Evolutionary conservation across 2,888 invertebrate genomes (phyloP), one percentile per base, ranked within the genome.

Genomic region (Erebia palarica): DNA sequence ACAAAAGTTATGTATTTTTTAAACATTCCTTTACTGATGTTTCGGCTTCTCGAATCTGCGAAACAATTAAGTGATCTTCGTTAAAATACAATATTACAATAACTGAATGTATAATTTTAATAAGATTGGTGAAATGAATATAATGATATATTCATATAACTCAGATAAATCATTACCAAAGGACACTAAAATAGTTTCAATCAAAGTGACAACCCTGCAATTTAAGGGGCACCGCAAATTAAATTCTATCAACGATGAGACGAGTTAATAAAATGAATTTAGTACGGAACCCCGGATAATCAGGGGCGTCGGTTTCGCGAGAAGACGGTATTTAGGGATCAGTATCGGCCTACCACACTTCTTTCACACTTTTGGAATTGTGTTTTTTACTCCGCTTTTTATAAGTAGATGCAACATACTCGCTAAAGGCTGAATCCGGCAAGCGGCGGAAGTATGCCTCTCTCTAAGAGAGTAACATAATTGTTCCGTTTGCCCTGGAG

Each of bases 261-360:
- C 87, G 89, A 92, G 90, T 93, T 92, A 91, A 92, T 93, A 91
- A 90, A 93, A 91, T 86, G 86, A 91, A 90, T 90, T 90, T 84
- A 85, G 84, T 82, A 81, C 85, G 83, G 87, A 84, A 82, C 86
- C 89, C 83, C 83, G 80, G 83, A 68, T 86, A 89, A 90, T 88
- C 88, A 87, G 86, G 78, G 78, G 74, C 81, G 78, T 73, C 80
- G 72, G 65, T 69, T 70, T 70, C 78, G 73, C 68, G 78, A 78
- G 78, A 79, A 80, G 78, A 76, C 80, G 80, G 78, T 80, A 81
- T 84, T 85, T 86, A 81, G 86, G 89, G 87, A 82, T 81, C 85
- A 84, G 81, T 85, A 87, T 88, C 67, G 68, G 58, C 16, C 47
- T 44, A 61, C 67, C 70, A 61, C 44, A 55, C 55, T 47, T 63